These are phyloP conservation scores for cattle (Bos taurus) DNA, from an alignment of 2,113 vertebrate genomes.

Conservation along the genomic window ARS-UCD2.0 NC_037343.1:62884001-62884500, in stretches of 20 bases:
- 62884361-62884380: neutral
- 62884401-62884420: neutral
- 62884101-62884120: neutral
- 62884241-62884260: neutral
- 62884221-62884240: neutral
- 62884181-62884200: neutral
- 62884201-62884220: neutral
- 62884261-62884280: neutral
- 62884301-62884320: neutral
- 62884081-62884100: neutral
- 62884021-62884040: neutral
- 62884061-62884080: neutral
- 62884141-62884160: neutral
- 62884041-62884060: neutral
- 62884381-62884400: neutral
- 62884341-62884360: neutral
- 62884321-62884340: neutral
- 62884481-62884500: neutral
- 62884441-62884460: neutral
- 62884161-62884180: neutral
- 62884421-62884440: neutral
- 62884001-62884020: neutral
- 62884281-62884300: neutral
- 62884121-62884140: neutral
- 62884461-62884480: neutral